These are phyloP conservation scores for Melipona bicolor DNA, from an alignment of 2,888 invertebrate species.

Conservation along the genomic window DNA sequence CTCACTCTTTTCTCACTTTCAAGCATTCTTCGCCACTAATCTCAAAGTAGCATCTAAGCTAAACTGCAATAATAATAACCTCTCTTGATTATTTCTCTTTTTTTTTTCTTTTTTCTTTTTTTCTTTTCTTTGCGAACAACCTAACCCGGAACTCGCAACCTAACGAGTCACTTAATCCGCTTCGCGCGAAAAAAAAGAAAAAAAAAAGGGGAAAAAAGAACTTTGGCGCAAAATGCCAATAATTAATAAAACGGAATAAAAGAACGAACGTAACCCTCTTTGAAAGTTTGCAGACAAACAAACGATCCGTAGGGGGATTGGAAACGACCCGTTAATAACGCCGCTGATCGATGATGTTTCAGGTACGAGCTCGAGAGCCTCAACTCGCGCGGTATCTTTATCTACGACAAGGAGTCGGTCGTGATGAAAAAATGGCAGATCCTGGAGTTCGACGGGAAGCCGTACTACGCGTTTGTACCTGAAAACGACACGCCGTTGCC, in stretches of 20 bases:
- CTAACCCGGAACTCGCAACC: background rate
- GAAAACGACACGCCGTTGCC: slow-evolving; percentile 77
- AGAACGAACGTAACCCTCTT: slow-evolving; percentile 6
- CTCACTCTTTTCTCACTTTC: slow-evolving; percentile 16
- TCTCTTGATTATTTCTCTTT: background rate
- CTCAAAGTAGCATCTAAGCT: slow-evolving; percentile 22
- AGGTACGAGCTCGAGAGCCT: slow-evolving; percentile 72
- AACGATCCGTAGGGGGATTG: slow-evolving; percentile 5
- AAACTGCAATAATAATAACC: slow-evolving; percentile 25
- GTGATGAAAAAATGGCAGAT: slow-evolving; percentile 83
- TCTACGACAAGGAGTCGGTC: slow-evolving; percentile 80
- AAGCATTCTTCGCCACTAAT: slow-evolving; percentile 32
- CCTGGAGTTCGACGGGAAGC: slow-evolving; percentile 82
- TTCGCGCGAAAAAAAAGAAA: background rate
- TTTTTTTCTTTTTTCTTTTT: background rate
- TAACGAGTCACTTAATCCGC: too few species aligned
- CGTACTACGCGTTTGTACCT: slow-evolving; percentile 82
- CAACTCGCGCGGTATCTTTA: slow-evolving; percentile 78
- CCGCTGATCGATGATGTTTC: slow-evolving; percentile 77
- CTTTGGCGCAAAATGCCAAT: background rate
- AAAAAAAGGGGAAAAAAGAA: too few species aligned
- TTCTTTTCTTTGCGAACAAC: background rate
- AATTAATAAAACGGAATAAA: slow-evolving; percentile 11
- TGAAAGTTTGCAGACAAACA: slow-evolving; percentile 34
- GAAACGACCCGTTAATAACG: slow-evolving; percentile 39